Percentiles rank a stretch among this genome's conserved stretches.
Conservation (phyloP, 2,113 vertebrate genomes). For the Ahaetulla prasina region DNA sequence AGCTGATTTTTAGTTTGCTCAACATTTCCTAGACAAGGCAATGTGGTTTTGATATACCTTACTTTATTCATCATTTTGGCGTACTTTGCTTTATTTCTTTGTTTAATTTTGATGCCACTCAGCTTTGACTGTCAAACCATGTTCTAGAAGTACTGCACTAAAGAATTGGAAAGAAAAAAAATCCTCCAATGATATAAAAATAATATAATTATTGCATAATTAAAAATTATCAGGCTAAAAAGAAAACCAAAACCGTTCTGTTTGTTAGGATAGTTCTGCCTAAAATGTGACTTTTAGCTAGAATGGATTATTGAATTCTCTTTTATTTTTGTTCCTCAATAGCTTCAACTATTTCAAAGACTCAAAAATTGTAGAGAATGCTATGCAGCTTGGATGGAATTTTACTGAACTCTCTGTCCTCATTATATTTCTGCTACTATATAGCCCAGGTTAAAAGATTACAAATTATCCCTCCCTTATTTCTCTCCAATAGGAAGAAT, state of each 20-base stretch:
- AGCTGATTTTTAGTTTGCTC: neutral
- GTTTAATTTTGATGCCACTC: neutral
- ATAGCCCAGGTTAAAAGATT: neutral
- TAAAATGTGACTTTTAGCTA: neutral
- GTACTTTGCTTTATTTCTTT: neutral
- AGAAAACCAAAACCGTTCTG: neutral
- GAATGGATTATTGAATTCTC: neutral
- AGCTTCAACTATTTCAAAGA: neutral
- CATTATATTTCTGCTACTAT: neutral
- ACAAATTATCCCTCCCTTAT: neutral
- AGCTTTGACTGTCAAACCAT: neutral
- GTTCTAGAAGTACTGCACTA: neutral
- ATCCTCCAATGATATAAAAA: neutral
- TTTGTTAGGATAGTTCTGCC: neutral
- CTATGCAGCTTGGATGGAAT: neutral
- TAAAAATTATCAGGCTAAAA: neutral
- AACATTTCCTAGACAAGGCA: neutral
- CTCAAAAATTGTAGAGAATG: neutral
- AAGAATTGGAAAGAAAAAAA: neutral
- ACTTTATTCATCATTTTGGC: neutral
- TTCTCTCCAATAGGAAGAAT: neutral
- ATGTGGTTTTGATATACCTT: neutral
- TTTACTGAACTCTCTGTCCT: neutral
- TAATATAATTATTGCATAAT: neutral
- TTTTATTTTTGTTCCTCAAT: neutral